phyloP scores from a whole-genome alignment of 2,888 invertebrate species.

The Alloplasta piceator region DNA sequence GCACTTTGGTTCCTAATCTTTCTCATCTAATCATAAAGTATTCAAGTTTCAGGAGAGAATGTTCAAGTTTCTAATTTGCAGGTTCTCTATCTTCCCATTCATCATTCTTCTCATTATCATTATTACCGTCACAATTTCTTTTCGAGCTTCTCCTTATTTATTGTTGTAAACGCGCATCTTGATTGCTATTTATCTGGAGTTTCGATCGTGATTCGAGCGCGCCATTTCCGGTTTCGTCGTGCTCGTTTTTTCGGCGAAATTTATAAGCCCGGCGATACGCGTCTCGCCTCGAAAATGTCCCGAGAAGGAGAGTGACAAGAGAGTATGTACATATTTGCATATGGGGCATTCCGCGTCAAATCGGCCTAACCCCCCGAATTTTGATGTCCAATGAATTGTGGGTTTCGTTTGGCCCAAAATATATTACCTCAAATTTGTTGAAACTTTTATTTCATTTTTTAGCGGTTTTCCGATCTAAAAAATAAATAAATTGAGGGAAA shows the following conservation, averaged over 20 bases:
- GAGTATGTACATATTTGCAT: neutral
- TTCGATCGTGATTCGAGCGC: constrained; percentile 60
- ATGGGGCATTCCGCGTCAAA: too few species aligned
- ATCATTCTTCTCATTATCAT: constrained; percentile 20
- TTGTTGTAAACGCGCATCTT: constrained; percentile 13
- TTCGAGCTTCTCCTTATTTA: constrained; percentile 1
- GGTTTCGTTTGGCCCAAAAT: too few species aligned
- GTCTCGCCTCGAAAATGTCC: constrained; percentile 55
- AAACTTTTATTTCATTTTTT: too few species aligned
- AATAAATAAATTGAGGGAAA: too few species aligned
- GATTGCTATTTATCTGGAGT: constrained; percentile 54
- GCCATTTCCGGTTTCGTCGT: constrained; percentile 55
- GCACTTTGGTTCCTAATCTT: too few species aligned
- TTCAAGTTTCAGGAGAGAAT: neutral
- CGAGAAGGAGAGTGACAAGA: constrained; percentile 18
- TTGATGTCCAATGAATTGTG: too few species aligned
- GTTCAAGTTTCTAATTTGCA: neutral
- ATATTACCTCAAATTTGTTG: too few species aligned
- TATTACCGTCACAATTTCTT: constrained; percentile 30
- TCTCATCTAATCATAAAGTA: too few species aligned
- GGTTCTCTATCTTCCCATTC: neutral
- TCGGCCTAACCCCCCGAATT: too few species aligned
- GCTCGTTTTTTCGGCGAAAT: constrained; percentile 58
- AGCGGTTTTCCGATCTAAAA: too few species aligned
- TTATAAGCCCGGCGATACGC: constrained; percentile 46